phyloP scores from a whole-genome alignment of 35 echinoderm and acorn worm species.

The Diadema setosum region DNA sequence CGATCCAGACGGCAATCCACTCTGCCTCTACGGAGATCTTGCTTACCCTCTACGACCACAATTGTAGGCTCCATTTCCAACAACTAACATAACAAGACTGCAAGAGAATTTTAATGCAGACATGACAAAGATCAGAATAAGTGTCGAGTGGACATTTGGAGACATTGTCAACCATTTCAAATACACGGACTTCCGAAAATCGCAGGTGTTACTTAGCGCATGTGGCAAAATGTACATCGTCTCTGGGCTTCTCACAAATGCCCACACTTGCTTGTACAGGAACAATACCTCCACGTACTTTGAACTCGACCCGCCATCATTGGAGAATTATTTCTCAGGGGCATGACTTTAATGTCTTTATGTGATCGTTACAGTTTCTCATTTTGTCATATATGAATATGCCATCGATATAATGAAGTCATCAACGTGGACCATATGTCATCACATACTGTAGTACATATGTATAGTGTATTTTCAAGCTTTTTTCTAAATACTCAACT shows the following conservation, averaged over 20 bases:
- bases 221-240: slow-evolving; percentile 54
- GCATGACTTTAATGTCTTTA: too few relatives aligned
- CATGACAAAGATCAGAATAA: slow-evolving; percentile 24
- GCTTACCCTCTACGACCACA: slow-evolving; percentile 61
- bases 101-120: slow-evolving; percentile 43
- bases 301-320: slow-evolving; percentile 29
- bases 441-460: too few relatives aligned
- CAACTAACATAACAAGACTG: not conserved
- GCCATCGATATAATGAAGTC: too few relatives aligned
- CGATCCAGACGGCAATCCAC: slow-evolving; percentile 32
- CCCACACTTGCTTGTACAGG: slow-evolving; percentile 51
- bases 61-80: slow-evolving; percentile 40
- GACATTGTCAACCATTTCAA: slow-evolving; percentile 70
- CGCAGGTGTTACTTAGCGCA: slow-evolving; percentile 48
- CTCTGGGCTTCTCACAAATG: slow-evolving; percentile 58
- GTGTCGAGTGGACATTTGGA: slow-evolving; percentile 77
- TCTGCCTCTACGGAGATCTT: slow-evolving; percentile 77
- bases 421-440: too few relatives aligned
- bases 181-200: slow-evolving; percentile 57
- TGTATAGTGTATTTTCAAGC: too few relatives aligned
- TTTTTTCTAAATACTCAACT: too few relatives aligned
- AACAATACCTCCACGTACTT: slow-evolving; percentile 43
- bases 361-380: too few relatives aligned
- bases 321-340: slow-evolving; percentile 42
- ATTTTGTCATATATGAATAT: too few relatives aligned